Conservation (phyloP, 2,888 invertebrate species). For the Molorchus minor region DNA sequence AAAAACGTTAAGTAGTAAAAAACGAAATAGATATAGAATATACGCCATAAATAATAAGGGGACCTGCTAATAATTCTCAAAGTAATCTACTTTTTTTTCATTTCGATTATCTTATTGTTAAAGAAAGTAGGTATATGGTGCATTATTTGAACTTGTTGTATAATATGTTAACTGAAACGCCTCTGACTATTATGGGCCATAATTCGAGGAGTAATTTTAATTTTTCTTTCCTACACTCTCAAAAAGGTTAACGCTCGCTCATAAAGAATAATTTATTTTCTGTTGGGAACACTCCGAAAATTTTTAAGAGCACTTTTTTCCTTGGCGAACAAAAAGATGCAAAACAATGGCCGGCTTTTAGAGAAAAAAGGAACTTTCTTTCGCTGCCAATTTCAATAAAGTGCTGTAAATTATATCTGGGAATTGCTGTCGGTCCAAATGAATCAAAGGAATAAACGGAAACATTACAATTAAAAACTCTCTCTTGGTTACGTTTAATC, state of each 20-base stretch:
- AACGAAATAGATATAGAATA: too few relatives aligned
- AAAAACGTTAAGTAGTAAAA: too few relatives aligned
- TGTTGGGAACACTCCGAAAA: conserved; percentile 1
- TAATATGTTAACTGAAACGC: too few relatives aligned
- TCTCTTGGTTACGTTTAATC: conserved; percentile 15
- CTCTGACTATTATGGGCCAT: too few relatives aligned
- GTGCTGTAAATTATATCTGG: conserved; percentile 33
- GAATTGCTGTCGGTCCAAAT: conserved; percentile 30
- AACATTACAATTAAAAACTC: conserved; percentile 19
- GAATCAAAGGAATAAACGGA: conserved; percentile 25
- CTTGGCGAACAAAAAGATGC: conserved; percentile 9
- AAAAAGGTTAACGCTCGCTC: conserved; percentile 10
- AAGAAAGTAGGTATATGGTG: too few relatives aligned
- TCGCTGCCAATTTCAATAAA: conserved; percentile 21
- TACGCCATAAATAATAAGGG: too few relatives aligned
- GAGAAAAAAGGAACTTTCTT: conserved; percentile 8
- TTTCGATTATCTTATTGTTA: too few relatives aligned
- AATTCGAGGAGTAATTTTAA: too few relatives aligned
- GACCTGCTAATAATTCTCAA: too few relatives aligned
- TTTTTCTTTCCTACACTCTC: too few relatives aligned
- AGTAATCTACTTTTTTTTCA: too few relatives aligned
- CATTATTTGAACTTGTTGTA: too few relatives aligned
- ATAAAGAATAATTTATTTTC: conserved; percentile 8
- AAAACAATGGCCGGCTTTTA: conserved; percentile 19
- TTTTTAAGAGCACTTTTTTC: conserved; percentile 31